phyloP scores from a whole-genome alignment of 2,888 invertebrate genomes.

The Resseliella maxima region DNA sequence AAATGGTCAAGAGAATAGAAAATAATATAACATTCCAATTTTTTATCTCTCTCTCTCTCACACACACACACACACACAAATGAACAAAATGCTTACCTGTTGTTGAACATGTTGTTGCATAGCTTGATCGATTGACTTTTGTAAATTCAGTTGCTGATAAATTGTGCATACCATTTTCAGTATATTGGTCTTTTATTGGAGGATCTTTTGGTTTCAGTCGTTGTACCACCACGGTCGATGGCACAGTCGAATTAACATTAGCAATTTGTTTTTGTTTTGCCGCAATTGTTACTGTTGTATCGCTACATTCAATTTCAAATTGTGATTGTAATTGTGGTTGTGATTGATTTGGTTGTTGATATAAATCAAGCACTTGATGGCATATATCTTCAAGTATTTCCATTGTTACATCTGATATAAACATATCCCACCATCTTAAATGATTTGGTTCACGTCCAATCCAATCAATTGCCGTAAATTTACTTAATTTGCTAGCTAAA shows the following conservation, averaged over 20 bases:
- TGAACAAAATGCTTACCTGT: no score
- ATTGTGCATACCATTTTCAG: constrained; percentile 69
- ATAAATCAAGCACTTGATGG: constrained; percentile 93
- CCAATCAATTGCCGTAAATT: constrained; percentile 96
- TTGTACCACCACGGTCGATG: background rate
- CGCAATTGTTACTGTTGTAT: constrained; percentile 54
- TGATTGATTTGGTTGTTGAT: constrained; percentile 74
- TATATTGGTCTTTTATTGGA: constrained; percentile 58
- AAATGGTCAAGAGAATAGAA: no score
- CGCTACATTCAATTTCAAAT: no score
- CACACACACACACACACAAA: no score
- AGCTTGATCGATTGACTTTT: constrained; percentile 30
- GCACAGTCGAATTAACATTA: background rate
- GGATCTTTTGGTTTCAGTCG: constrained; percentile 36
- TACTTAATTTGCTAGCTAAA: constrained; percentile 93
- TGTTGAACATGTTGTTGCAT: constrained; percentile 29
- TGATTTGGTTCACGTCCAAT: constrained; percentile 80
- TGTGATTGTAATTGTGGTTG: constrained; percentile 64
- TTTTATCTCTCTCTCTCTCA: no score
- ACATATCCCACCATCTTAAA: constrained; percentile 97
- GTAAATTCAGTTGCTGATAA: constrained; percentile 64
- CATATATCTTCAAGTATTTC: constrained; percentile 97
- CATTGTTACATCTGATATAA: constrained; percentile 94
- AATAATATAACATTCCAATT: no score
- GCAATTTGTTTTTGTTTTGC: no score